Evolutionary conservation across 2,797 vertebrate genomes (phyloP).

Genomic region (Eleutherodactylus coqui): DNA sequence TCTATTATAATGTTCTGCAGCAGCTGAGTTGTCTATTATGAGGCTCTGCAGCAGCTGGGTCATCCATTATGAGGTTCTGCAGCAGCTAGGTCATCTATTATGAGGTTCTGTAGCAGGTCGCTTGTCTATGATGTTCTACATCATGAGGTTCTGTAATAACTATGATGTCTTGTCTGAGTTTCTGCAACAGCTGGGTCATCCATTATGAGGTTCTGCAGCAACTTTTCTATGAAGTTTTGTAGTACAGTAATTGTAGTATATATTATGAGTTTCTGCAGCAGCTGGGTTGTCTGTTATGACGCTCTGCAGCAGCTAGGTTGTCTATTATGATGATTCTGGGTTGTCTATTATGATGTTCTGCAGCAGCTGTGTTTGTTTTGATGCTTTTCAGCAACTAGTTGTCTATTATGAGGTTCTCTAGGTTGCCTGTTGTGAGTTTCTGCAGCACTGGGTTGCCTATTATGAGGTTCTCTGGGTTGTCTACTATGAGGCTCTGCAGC

Average conservation of each 20-base stretch:
- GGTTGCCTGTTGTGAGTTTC: background rate
- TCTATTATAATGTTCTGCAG: background rate
- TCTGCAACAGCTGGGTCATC: background rate
- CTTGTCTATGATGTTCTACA: background rate
- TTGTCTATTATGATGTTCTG: background rate
- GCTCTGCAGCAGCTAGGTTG: background rate
- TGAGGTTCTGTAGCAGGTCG: background rate
- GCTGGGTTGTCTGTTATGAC: background rate
- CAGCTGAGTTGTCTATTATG: background rate
- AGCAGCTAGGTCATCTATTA: background rate
- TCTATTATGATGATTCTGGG: background rate
- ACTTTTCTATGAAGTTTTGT: too few species aligned
- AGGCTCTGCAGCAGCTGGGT: background rate
- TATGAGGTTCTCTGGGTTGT: background rate
- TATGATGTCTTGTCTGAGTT: too few species aligned
- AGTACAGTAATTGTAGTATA: too few species aligned
- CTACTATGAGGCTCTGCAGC: background rate
- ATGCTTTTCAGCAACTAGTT: background rate
- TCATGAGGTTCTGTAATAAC: background rate
- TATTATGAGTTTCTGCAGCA: background rate
- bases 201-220: background rate
- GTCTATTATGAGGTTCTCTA: background rate
- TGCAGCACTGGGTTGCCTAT: background rate
- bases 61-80: background rate
- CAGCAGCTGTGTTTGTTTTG: background rate